Evolutionary conservation across 2,113 vertebrate species (phyloP), one percentile per base, ranked within the genome.

Genomic region (Lethenteron reissneri): DNA sequence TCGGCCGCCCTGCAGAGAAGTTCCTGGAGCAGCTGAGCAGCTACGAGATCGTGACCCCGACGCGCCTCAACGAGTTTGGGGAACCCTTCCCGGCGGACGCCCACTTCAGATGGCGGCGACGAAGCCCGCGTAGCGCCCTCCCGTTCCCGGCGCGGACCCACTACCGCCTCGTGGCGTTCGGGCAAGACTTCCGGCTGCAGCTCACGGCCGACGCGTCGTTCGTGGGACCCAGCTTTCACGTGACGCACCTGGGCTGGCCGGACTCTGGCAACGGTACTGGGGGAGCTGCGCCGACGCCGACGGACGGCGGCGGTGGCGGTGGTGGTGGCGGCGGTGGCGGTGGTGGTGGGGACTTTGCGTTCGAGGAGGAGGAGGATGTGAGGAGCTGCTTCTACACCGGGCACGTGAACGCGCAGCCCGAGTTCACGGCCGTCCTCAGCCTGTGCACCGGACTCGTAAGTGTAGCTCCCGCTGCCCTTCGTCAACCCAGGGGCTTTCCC

Each of bases 391-490:
- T 97, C 78, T 95, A 89, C 78, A 84, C 84, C 5, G 92, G 92
- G 75, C 88, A 87, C 73, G 92, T 97, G 77, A 90, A 97, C 58
- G 80, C 82, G 2, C 78, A 74, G 71, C 78, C 78, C 72, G 77
- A 77, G 2, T 80, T 84, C 76, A 76, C 79, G 2, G 92, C 90
- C 0, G 84, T 91, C 76, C 84, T 97, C 81, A 97, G 90, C 76
- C 78, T 97, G 72, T 97, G 92, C 69, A 86, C 89, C 62, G 92
- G 92, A 74, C 83, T 97, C 78, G 92, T 97, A 83, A 95, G 92
- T 82, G 11, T 41, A 41, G 41, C 41, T 41, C 41, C 41, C 5
- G 5, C 41, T 41, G 41, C 41, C 41, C 41, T 41, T 41, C 41
- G 41, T 41, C 41, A 41, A 41, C 41, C 41, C 5, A 41, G 41